Conservation (phyloP, 2,113 vertebrate genomes). For the Clarias magur region DNA sequence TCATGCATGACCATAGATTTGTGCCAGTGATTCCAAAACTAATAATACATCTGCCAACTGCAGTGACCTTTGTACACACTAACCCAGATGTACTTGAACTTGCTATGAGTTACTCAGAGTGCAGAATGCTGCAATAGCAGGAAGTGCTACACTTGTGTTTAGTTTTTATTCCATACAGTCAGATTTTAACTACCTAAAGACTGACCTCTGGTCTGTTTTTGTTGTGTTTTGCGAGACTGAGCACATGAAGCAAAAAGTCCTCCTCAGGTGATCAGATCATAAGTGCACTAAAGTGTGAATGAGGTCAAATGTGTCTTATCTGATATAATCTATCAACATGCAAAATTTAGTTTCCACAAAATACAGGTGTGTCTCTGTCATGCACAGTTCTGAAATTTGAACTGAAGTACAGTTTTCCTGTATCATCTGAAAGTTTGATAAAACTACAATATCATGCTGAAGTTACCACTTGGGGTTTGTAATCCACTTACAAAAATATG, state of each 20-base stretch:
- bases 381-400: not conserved
- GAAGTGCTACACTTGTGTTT: not conserved
- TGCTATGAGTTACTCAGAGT: slow-evolving; percentile 15
- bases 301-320: not conserved
- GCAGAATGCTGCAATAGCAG: slow-evolving; percentile 2
- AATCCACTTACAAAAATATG: not conserved
- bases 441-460: no score
- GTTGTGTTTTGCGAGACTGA: not conserved
- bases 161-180: not conserved
- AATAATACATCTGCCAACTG: slow-evolving; percentile 18
- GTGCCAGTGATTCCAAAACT: slow-evolving; percentile 11
- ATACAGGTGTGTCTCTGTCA: not conserved
- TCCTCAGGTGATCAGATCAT: not conserved
- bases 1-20: not conserved
- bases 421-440: not conserved
- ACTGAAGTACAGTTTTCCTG: not conserved
- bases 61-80: slow-evolving; percentile 57
- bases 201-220: not conserved
- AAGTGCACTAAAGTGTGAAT: not conserved
- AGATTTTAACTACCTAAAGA: not conserved
- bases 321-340: not conserved
- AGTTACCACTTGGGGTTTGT: no score
- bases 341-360: not conserved
- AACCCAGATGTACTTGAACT: slow-evolving; percentile 2
- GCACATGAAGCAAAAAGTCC: not conserved